Base-by-base conservation (phyloP, 2,797 vertebrate species). In the Astyanax mexicanus region DNA sequence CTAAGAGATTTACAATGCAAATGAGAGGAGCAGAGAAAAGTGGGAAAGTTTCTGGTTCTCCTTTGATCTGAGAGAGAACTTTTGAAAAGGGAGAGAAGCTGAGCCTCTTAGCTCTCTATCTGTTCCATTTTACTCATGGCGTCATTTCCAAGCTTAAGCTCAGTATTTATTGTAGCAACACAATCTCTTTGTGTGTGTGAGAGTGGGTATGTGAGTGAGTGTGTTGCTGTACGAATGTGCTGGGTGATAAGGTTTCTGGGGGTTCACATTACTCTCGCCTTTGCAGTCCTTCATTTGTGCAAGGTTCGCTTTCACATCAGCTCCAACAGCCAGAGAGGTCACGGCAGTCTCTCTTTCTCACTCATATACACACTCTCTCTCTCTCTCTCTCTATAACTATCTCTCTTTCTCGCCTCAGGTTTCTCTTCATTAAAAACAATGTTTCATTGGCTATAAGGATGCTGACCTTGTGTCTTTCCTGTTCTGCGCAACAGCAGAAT, bases 371-470 rank as follows among this genome's bases (percentile, higher is more conserved):
- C 35, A 52, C 64, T 19, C 73, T 57, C 23, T 67, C 51, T 54
- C 52, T 8, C 57, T 47, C 6, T 61, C n/a, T n/a, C n/a, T n/a
- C n/a, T n/a, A n/a, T n/a, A n/a, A n/a, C 29, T 81, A n/a, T 69
- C 42, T 64, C 55, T 65, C 15, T 32, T 17, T 55, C 40, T 77
- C 72, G 49, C 27, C 70, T 72, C 54, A 47, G 35, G n/a, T 82
- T 75, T 75, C 77, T 77, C 68, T 38, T 74, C 52, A 75, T 77
- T 68, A 52, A 68, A 67, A 70, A 73, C 69, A 75, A 58, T 47
- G 64, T 51, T 51, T 60, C 57, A 58, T 23, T 47, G 60, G 57
- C 32, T 67, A 23, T 44, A 44, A 64, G 42, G 49, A 68, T 38
- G 61, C 70, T 66, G 32, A 37, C 69, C 54, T 73, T 67, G 47